Evolutionary conservation across 2,797 vertebrate genomes (phyloP).

Genomic region (Cossypha heuglini): DNA sequence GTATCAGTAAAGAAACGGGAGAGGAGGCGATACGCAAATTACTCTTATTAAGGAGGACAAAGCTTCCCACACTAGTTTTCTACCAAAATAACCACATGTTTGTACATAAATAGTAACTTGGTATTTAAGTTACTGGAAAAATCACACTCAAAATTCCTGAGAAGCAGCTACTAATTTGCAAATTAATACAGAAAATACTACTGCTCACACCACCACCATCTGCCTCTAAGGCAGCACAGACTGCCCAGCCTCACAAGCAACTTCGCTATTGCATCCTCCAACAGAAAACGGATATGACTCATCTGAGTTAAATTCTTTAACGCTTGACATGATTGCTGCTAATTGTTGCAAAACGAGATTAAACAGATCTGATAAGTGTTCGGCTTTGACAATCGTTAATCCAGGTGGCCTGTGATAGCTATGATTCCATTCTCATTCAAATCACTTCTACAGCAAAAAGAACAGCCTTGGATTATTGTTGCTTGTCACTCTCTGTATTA

Average conservation of each 20-base stretch:
- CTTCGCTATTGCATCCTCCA: not conserved
- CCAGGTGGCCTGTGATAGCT: not conserved
- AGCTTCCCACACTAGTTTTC: not conserved
- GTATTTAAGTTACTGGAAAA: not conserved
- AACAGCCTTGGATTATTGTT: not conserved
- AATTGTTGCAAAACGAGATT: conserved; percentile 49
- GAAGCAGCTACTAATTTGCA: not conserved
- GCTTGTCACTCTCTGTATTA: not conserved
- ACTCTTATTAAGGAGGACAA: not conserved
- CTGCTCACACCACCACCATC: not conserved
- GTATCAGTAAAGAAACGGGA: not conserved
- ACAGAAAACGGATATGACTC: conserved; percentile 61
- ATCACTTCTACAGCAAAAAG: not conserved
- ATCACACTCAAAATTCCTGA: not conserved
- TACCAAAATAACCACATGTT: not conserved
- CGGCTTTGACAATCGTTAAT: not conserved
- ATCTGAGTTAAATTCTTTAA: conserved; percentile 30
- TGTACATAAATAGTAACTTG: not conserved
- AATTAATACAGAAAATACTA: not conserved
- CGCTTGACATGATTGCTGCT: conserved; percentile 21
- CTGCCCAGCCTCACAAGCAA: not conserved
- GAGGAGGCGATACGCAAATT: not conserved
- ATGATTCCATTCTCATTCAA: not conserved
- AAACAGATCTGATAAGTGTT: conserved; percentile 24
- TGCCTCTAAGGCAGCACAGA: not conserved